phyloP scores from a whole-genome alignment of 2,113 vertebrate genomes.

The Neodontobutis hainanensis region DNA sequence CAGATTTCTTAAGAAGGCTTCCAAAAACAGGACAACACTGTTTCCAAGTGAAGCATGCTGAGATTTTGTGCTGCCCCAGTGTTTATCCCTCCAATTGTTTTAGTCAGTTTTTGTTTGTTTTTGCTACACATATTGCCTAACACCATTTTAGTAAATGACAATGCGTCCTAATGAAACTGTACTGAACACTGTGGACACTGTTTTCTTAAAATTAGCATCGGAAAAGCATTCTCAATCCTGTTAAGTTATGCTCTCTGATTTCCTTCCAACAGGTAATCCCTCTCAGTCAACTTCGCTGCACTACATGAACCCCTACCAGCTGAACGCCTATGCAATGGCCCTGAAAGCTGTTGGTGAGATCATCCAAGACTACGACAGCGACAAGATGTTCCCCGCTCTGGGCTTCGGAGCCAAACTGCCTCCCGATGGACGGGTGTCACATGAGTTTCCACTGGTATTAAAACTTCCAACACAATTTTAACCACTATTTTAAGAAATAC shows the following conservation, averaged over 20 bases:
- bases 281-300: conserved; percentile 93
- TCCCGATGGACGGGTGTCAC: conserved; percentile 89
- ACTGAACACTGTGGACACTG: too few species aligned
- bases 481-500: background rate
- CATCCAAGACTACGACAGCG: conserved; percentile 95
- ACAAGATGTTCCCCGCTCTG: conserved; percentile 93
- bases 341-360: conserved; percentile 92
- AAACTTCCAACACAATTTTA: background rate
- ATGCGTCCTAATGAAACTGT: too few species aligned
- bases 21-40: too few species aligned
- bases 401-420: conserved; percentile 94
- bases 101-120: too few species aligned
- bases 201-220: too few species aligned
- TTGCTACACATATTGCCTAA: too few species aligned
- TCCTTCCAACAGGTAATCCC: conserved; percentile 79
- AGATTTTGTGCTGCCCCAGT: too few species aligned
- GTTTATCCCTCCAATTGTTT: too few species aligned
- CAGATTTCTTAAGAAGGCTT: too few species aligned
- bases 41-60: too few species aligned
- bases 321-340: conserved; percentile 92
- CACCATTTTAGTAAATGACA: too few species aligned
- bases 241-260: background rate
- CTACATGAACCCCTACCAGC: conserved; percentile 96
- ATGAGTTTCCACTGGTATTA: conserved; percentile 90
- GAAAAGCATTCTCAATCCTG: too few species aligned